Conservation (phyloP, 2,797 vertebrate genomes). For the Alectoris magna region DNA sequence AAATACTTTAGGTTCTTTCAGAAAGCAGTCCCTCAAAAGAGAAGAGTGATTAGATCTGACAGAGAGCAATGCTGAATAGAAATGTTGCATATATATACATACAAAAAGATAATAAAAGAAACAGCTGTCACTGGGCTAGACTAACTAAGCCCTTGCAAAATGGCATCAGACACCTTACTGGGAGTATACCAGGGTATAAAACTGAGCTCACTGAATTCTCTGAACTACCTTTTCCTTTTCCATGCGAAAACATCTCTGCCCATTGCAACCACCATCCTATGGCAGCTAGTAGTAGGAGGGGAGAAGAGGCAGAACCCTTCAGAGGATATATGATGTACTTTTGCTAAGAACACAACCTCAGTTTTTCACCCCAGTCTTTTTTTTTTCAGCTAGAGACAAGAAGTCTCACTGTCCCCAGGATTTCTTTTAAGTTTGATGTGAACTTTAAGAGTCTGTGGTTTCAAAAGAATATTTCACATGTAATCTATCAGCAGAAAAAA, state of each 20-base stretch:
- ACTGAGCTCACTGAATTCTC: background rate
- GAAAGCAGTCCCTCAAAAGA: background rate
- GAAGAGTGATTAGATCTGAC: background rate
- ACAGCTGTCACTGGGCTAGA: constrained; percentile 6
- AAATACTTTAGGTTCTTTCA: background rate
- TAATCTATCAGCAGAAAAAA: background rate
- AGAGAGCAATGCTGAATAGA: background rate
- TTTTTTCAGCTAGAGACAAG: background rate
- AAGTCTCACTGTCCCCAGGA: background rate
- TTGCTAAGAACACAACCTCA: background rate
- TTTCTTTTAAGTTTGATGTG: background rate
- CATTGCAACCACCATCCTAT: background rate
- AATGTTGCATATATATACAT: background rate
- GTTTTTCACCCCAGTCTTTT: background rate
- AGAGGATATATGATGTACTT: background rate
- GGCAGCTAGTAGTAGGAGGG: background rate
- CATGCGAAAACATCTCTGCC: background rate
- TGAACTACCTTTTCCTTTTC: background rate
- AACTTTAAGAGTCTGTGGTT: background rate
- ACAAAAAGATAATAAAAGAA: constrained; percentile 30
- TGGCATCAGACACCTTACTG: background rate
- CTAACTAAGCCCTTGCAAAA: background rate
- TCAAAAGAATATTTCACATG: background rate
- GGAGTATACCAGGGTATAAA: background rate
- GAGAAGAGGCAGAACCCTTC: background rate